A percentile compares a stretch with the other conserved stretches of the same genome.
Conservation (phyloP, 2,113 vertebrate species). For the Tachysurus vachellii region DNA sequence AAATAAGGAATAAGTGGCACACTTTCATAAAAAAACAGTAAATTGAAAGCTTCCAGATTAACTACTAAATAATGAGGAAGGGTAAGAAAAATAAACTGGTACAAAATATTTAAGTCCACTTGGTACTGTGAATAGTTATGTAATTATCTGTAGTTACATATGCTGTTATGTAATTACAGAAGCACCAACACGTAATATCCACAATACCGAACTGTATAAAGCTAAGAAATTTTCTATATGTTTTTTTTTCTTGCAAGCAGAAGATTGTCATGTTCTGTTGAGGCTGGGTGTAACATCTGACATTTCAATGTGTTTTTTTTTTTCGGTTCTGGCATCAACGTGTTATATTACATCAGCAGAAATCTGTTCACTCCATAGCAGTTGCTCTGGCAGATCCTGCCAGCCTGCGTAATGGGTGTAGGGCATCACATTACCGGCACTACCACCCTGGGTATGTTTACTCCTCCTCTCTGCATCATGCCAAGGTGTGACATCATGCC, state of each 20-base stretch:
- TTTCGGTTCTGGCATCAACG: background rate
- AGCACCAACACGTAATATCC: background rate
- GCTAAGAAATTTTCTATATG: background rate
- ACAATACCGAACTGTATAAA: background rate
- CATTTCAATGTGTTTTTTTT: conserved; percentile 1
- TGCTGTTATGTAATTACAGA: background rate
- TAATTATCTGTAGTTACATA: background rate
- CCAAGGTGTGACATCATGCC: conserved; percentile 20
- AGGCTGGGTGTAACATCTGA: background rate
- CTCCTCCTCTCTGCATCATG: conserved; percentile 28
- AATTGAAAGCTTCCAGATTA: background rate
- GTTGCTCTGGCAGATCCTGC: conserved; percentile 10
- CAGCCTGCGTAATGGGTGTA: conserved; percentile 24
- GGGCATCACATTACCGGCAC: conserved; percentile 39
- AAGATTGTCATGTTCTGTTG: background rate
- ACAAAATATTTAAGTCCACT: background rate
- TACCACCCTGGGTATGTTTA: conserved; percentile 29
- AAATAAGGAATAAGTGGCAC: background rate
- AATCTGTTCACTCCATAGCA: background rate
- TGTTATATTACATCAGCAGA: conserved; percentile 27
- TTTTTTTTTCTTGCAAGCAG: background rate
- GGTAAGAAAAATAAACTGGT: background rate
- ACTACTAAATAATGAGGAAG: background rate
- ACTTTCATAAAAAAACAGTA: background rate
- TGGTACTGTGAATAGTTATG: background rate